Base-by-base conservation (phyloP, 2,113 vertebrate species). In the Coracopsis vasa region DNA sequence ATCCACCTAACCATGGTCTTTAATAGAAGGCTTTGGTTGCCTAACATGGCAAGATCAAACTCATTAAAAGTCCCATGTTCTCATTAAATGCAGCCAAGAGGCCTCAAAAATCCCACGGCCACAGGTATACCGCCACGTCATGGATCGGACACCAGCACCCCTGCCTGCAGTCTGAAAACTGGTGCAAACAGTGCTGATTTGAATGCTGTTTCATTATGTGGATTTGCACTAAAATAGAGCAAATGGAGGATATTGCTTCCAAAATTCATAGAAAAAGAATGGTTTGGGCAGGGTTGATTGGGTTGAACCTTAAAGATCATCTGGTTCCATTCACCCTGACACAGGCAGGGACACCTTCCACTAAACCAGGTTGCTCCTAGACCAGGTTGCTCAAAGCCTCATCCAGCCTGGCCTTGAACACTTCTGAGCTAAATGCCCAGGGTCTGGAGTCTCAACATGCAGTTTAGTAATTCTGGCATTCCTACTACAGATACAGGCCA, bases 91-190 rank as follows among this genome's bases (percentile, higher is more conserved):
- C n/a, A 62, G 6, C 24, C 27, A 47, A 62, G 47, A n/a, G 16
- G 11, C 13, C 16, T 39, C 23, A 42, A 37, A 62, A 85, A 5
- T 2, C 16, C 29, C 3, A 4, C 8, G 25, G 37, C 50, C 19
- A 10, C 3, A 45, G 31, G 0, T 2, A n/a, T 3, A 15, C 7
- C 37, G 39, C 64, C n/a, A 11, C 0, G 0, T 9, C 2, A 0
- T 5, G 13, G 33, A 47, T 31, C 0, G 3, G 17, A 21, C 19
- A 16, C 15, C 51, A 29, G 2, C 41, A 27, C 37, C 25, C 33
- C 64, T 67, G 73, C 58, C 33, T 51, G 54, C 13, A 15, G 19
- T 35, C n/a, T n/a, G 31, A 29, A 21, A 39, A 11, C 3, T 7
- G 35, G 60, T 73, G 29, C 54, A 45, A 44, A 41, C 42, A 64